Evolutionary conservation across 2,113 vertebrate genomes (phyloP).

Genomic region (Aviceda subcristata): DNA sequence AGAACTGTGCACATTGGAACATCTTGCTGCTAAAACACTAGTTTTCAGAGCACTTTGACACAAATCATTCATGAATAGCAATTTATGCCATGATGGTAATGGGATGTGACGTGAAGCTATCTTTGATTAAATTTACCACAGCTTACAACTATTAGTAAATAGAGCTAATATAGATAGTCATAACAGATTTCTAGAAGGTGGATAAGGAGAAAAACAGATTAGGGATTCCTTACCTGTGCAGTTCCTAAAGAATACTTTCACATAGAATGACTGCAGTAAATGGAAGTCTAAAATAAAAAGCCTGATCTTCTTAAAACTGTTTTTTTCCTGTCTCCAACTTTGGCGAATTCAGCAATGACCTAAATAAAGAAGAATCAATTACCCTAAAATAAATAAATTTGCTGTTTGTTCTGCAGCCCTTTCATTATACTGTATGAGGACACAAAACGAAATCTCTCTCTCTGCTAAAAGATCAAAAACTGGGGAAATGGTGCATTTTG

Average conservation of each 20-base stretch:
- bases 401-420: not conserved
- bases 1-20: not conserved
- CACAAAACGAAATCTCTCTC: not conserved
- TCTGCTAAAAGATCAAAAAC: constrained; percentile 21
- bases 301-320: not conserved
- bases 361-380: constrained; percentile 42
- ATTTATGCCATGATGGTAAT: not conserved
- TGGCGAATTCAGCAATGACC: constrained; percentile 1
- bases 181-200: not conserved
- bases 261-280: not conserved
- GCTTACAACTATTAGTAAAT: constrained; percentile 44
- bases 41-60: constrained; percentile 26
- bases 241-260: not conserved
- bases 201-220: not conserved
- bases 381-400: constrained; percentile 8
- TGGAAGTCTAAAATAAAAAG: not conserved
- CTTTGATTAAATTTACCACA: constrained; percentile 20
- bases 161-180: constrained; percentile 14
- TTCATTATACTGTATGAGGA: not conserved
- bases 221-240: not conserved
- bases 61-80: constrained; percentile 44
- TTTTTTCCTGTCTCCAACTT: not conserved
- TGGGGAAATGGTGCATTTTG: not conserved
- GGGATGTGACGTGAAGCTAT: not conserved
- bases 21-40: constrained; percentile 36